Conservation (phyloP, 2,113 vertebrate species). For the Electrona antarctica region DNA sequence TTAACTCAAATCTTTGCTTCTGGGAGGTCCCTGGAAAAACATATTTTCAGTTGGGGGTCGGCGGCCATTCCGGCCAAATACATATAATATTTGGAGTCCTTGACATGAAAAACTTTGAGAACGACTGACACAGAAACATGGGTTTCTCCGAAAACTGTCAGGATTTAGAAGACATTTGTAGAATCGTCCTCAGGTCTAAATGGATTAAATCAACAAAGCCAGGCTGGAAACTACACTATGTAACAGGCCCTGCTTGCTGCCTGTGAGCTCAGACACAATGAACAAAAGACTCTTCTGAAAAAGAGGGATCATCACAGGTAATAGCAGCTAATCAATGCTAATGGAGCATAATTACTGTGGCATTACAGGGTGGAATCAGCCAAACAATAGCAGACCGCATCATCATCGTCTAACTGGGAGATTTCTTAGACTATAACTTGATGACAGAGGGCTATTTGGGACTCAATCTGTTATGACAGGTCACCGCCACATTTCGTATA, state of each 20-base stretch:
- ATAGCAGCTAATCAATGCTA: constrained; percentile 60
- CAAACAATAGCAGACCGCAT: constrained; percentile 16
- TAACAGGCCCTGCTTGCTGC: neutral
- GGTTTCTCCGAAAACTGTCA: too few species aligned
- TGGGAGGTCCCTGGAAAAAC: too few species aligned
- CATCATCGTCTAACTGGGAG: constrained; percentile 3
- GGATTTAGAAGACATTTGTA: too few species aligned
- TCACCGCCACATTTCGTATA: constrained; percentile 7
- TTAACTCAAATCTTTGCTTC: too few species aligned
- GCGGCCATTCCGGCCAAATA: too few species aligned
- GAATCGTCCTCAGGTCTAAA: too few species aligned
- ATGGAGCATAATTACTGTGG: constrained; percentile 49
- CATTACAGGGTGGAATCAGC: constrained; percentile 52
- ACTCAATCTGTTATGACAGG: constrained; percentile 19
- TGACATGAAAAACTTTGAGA: too few species aligned
- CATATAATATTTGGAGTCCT: too few species aligned
- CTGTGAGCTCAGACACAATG: constrained; percentile 23
- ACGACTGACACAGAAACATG: too few species aligned
- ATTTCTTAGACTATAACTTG: constrained; percentile 12
- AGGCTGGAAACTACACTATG: constrained; percentile 4
- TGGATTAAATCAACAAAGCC: constrained; percentile 37
- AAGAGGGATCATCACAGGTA: constrained; percentile 49
- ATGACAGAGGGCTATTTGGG: constrained; percentile 25
- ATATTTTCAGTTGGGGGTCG: too few species aligned
- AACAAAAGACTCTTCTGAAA: constrained; percentile 55